Evolutionary conservation across 2,797 vertebrate genomes (phyloP).

Genomic region (Girardinus metallicus): DNA sequence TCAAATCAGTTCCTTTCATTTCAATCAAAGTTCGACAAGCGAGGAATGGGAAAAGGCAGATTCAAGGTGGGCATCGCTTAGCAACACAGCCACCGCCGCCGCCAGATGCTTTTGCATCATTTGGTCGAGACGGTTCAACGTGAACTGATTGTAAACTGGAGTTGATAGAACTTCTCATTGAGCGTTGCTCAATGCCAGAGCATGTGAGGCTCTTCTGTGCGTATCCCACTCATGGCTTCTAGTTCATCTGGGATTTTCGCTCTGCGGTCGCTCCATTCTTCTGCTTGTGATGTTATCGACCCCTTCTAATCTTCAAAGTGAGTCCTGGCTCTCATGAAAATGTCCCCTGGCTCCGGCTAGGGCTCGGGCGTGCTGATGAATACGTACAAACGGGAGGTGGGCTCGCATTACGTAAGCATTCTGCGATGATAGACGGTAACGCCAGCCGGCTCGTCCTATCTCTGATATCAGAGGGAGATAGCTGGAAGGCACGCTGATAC

Average conservation of each 20-base stretch:
- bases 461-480: slow-evolving; percentile 54
- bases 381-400: slow-evolving; percentile 35
- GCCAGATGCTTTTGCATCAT: slow-evolving; percentile 37
- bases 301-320: slow-evolving; percentile 74
- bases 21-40: slow-evolving; percentile 13
- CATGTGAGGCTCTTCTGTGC: slow-evolving; percentile 1
- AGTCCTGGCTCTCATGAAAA: slow-evolving; percentile 62
- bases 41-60: slow-evolving; percentile 21
- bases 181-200: not conserved
- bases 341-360: slow-evolving; percentile 33
- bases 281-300: slow-evolving; percentile 46
- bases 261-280: slow-evolving; percentile 41
- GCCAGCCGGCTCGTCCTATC: slow-evolving; percentile 38
- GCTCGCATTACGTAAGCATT: slow-evolving; percentile 63
- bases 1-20: not conserved
- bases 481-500: slow-evolving; percentile 44
- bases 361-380: slow-evolving; percentile 17
- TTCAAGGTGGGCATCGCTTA: slow-evolving; percentile 60
- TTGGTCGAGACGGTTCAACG: not conserved
- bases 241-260: slow-evolving; percentile 29
- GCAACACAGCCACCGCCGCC: slow-evolving; percentile 57
- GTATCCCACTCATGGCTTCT: slow-evolving; percentile 31
- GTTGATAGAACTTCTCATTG: slow-evolving; percentile 23
- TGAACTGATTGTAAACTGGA: slow-evolving; percentile 14
- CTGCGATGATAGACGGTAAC: slow-evolving; percentile 40